Evolutionary conservation across 1,140 invertebrate genomes (phyloP), one percentile per base, ranked within the genome.

Genomic region (Drosophila watanabei): DNA sequence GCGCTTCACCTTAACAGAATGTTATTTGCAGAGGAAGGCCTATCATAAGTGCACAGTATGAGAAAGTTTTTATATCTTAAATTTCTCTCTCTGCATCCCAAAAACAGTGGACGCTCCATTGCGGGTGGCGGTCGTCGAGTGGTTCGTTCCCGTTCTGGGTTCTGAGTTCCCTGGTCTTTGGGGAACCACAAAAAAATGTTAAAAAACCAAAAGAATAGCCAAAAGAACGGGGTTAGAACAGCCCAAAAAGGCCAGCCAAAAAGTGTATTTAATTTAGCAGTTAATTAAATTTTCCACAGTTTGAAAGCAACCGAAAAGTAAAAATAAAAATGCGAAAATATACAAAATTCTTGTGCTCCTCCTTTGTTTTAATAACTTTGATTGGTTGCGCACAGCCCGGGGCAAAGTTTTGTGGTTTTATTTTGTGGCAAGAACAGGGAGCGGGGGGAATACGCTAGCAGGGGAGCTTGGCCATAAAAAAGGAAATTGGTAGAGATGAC

Each of bases 281-380:
- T 86, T 89, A 89, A 89, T 89, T 89, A 90, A 89, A 86, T 86
- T 90, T 89, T 89, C 79, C 81, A 79, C 78, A 80, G 68, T 80
- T 78, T 78, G 58, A 41, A 46, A 32, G 20, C 18, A n/a, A 30
- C 33, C 28, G 45, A 71, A 70, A 60, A 70, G 35, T 45, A 49
- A 49, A 58, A 28, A 41, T 7, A 69, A 52, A 37, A 24, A 14
- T 11, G 48, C 60, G 3, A 58, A 35, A 48, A 41, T n/a, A 39
- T 20, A 43, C 6, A 33, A 35, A 66, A 30, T 51, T 68, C 49
- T 41, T 43, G 28, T 43, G 63, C 37, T 61, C 32, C 60, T 86
- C 81, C 79, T 82, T 82, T 78, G 58, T 72, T 82, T 76, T 76
- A 75, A 82, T 77, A 80, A 77, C 77, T 84, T 84, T 87, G 79